These are phyloP conservation scores for Chironomus striatipennis DNA, from an alignment of 1,140 invertebrate species.

Conservation along the genomic window DNA sequence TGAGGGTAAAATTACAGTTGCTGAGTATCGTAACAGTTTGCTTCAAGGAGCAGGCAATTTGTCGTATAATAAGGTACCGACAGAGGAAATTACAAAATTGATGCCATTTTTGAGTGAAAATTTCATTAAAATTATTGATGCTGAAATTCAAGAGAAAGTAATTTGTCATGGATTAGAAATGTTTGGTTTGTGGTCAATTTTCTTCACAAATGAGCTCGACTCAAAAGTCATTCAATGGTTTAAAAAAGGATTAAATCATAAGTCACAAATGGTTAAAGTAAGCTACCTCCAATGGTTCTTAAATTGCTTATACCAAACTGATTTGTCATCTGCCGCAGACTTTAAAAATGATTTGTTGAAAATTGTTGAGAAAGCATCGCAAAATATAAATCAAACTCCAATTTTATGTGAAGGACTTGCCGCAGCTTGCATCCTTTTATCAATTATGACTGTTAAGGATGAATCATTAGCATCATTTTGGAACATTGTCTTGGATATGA, in stretches of 20 bases:
- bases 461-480: constrained; percentile 49
- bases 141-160: constrained; percentile 89
- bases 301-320: constrained; percentile 50
- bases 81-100: constrained; percentile 49
- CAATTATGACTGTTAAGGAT: constrained; percentile 51
- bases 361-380: constrained; percentile 59
- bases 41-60: constrained; percentile 75
- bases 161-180: constrained; percentile 70
- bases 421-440: constrained; percentile 63
- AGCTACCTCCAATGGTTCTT: constrained; percentile 68
- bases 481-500: constrained; percentile 57
- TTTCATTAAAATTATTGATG: constrained; percentile 72
- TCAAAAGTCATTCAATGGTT: constrained; percentile 64
- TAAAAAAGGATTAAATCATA: constrained; percentile 69
- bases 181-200: constrained; percentile 68
- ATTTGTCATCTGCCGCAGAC: constrained; percentile 41
- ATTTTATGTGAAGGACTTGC: constrained; percentile 71
- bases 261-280: constrained; percentile 66
- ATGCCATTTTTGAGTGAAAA: constrained; percentile 53
- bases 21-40: constrained; percentile 81
- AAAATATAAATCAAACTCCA: constrained; percentile 48
- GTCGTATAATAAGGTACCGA: constrained; percentile 60
- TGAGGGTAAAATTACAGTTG: constrained; percentile 84
- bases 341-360: constrained; percentile 54
- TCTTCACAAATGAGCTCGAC: constrained; percentile 58